Percentiles rank a stretch among this genome's conserved stretches.
These are phyloP conservation scores for Isichthys henryi DNA, from an alignment of 2,113 vertebrate genomes.

Conservation along the genomic window DNA sequence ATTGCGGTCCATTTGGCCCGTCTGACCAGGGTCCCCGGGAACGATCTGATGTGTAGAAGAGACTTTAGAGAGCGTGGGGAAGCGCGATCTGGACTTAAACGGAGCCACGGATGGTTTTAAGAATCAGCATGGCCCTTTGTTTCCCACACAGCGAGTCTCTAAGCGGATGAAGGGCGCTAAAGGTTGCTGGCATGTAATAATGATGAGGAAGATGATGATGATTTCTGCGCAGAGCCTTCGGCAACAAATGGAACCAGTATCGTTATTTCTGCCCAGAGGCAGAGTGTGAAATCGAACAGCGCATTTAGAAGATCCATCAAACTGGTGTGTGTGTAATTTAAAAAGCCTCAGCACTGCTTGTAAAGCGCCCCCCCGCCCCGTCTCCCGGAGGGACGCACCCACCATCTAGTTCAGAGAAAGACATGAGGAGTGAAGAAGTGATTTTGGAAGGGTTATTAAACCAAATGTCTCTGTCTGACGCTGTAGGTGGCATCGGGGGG, in stretches of 20 bases:
- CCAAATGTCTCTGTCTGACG: background rate
- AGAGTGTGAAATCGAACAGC: background rate
- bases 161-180: background rate
- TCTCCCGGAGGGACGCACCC: constrained; percentile 5
- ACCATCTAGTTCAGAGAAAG: background rate
- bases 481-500: background rate
- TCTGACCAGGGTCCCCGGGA: constrained; percentile 39
- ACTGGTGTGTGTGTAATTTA: constrained; percentile 30
- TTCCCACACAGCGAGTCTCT: background rate
- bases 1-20: constrained; percentile 45
- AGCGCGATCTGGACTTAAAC: too few relatives aligned
- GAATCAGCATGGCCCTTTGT: background rate
- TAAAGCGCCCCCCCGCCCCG: background rate
- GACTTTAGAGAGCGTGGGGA: background rate
- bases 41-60: constrained; percentile 38
- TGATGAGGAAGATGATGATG: background rate
- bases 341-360: constrained; percentile 19
- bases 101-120: background rate
- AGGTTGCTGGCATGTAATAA: background rate
- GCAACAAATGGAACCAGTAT: background rate
- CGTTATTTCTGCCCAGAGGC: background rate
- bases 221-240: background rate
- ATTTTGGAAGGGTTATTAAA: background rate
- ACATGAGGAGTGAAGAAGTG: background rate
- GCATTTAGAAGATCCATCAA: background rate